Base-by-base conservation (phyloP, 2,888 invertebrate genomes). In the Fragum whitleyi region DNA sequence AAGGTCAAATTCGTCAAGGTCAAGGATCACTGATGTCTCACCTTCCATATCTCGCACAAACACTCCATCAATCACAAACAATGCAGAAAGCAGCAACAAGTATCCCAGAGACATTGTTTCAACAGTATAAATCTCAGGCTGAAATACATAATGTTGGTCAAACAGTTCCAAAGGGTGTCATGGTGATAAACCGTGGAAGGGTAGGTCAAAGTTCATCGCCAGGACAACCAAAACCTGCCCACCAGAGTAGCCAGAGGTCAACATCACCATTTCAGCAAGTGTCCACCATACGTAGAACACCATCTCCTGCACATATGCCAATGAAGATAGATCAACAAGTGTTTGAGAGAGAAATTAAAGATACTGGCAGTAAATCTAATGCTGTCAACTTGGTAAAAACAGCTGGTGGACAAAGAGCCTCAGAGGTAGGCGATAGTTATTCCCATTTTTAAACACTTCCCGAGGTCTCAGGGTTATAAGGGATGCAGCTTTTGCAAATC, bases 291-390 rank as follows among this genome's bases (percentile, higher is more conserved):
- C 77, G 85, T 26, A 81, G 87, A 59, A 88, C 88, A 0, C 88
- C 88, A 14, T 88, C 88, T 14, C 88, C 88, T 6, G 88, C 88
- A 28, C 87, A 87, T 57, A 86, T 83, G 79, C 82, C 70, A 0
- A 42, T 74, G 2, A 72, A 72, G 3, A 14, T 42, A 29, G 79
- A 82, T 7, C 16, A 47, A 19, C 62, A 68, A 32, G 21, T 5
- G 16, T 23, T 65, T 21, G 74, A 74, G 1, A 72, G 59, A 32
- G 77, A 67, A 16, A 47, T 76, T n/a, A 74, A 76, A 16, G 79
- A 77, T 14, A 72, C 77, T 32, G n/a, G 53, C 6, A 47, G 42
- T n/a, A 70, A 71, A 23, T 42, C 77, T 2, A 74, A 83, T 28
- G 71, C 83, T 59, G 76, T 83, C 19, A 79, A 79, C 39, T 42